These are phyloP conservation scores for Eupithecia insigniata DNA, from an alignment of 2,888 invertebrate species.

Conservation along the genomic window DNA sequence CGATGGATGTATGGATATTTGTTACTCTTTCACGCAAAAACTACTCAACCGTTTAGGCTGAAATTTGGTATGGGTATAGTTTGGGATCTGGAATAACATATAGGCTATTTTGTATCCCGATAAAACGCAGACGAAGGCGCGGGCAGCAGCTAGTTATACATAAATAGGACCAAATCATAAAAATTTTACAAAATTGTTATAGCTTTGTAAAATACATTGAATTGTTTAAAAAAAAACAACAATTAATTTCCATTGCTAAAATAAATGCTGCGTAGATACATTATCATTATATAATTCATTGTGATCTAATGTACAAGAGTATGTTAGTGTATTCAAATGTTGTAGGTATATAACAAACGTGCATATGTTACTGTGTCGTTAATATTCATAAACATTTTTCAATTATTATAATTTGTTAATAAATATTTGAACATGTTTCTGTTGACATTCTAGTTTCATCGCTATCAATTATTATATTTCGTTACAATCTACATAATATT, in stretches of 20 bases:
- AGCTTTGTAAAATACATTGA: not conserved
- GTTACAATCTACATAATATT: not conserved
- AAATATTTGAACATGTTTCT: conserved; percentile 17
- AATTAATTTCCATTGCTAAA: not conserved
- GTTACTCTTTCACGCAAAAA: no score
- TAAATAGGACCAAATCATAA: not conserved
- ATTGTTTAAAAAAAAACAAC: not conserved
- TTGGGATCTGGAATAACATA: no score
- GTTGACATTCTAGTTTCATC: not conserved
- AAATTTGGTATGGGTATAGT: no score
- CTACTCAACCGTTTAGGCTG: no score
- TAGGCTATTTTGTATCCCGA: no score
- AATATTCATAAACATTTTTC: conserved; percentile 21
- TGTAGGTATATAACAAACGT: conserved; percentile 15
- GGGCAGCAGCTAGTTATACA: no score
- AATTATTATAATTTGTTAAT: conserved; percentile 16
- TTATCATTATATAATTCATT: not conserved
- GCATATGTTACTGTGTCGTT: conserved; percentile 25
- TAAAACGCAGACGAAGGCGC: no score
- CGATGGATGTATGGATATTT: no score
- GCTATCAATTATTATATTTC: not conserved
- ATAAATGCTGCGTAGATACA: not conserved
- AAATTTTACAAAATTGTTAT: not conserved
- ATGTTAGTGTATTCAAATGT: not conserved
- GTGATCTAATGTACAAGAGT: not conserved